phyloP scores from a whole-genome alignment of 2,888 invertebrate species.

The Eueremaeus valkanovi region DNA sequence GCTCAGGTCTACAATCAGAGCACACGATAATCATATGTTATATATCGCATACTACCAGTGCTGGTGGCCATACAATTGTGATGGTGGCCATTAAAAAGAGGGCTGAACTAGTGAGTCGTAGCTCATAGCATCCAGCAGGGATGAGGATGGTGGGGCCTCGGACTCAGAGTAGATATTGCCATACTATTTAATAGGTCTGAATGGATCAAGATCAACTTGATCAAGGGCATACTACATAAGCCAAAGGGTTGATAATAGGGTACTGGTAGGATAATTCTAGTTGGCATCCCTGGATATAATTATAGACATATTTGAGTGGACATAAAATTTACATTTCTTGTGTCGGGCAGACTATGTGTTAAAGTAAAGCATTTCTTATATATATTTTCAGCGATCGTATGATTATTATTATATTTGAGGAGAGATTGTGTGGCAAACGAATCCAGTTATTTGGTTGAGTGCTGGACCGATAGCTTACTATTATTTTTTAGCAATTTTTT shows the following conservation, averaged over 20 bases:
- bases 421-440: conserved; percentile 13
- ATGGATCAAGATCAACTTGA: too few relatives aligned
- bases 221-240: too few relatives aligned
- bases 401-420: not conserved
- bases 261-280: too few relatives aligned
- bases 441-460: conserved; percentile 32
- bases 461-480: conserved; percentile 12
- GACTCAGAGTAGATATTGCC: too few relatives aligned
- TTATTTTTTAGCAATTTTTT: not conserved
- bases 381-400: not conserved
- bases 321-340: conserved; percentile 4
- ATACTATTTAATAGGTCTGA: too few relatives aligned
- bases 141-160: too few relatives aligned
- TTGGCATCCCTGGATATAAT: too few relatives aligned
- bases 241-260: too few relatives aligned
- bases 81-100: conserved; percentile 25
- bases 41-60: not conserved
- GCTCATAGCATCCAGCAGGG: conserved; percentile 27
- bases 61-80: too few relatives aligned
- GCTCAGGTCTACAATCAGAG: not conserved
- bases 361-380: too few relatives aligned
- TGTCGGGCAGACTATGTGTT: not conserved
- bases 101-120: conserved; percentile 8
- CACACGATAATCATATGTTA: not conserved
- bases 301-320: conserved; percentile 1